Conservation (phyloP, 2,113 vertebrate genomes). For the Dromaius novaehollandiae region DNA sequence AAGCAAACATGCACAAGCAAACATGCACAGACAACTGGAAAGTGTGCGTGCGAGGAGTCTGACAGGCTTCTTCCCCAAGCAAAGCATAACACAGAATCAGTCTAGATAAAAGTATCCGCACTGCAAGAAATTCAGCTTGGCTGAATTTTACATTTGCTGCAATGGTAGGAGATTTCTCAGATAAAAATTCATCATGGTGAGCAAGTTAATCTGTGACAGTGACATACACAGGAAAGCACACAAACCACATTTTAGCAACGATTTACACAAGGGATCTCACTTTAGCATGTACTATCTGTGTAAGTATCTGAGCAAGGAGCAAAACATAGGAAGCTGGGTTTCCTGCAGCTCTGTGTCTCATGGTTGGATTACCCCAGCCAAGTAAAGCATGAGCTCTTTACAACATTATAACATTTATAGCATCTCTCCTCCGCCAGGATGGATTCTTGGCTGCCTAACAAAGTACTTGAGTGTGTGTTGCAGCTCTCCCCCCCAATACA, state of each 20-base stretch:
- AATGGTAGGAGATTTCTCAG: background rate
- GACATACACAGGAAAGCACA: background rate
- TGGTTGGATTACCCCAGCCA: background rate
- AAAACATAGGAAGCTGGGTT: background rate
- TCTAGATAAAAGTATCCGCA: background rate
- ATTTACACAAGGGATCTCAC: background rate
- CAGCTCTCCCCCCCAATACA: background rate
- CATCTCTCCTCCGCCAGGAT: background rate
- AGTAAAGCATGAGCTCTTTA: background rate
- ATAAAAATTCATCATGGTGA: background rate
- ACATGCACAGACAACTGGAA: background rate
- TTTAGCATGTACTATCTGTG: background rate
- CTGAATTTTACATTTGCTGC: background rate
- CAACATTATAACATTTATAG: background rate
- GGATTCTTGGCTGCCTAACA: background rate
- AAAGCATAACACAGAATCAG: background rate
- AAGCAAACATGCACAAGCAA: accelerated
- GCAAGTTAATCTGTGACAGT: background rate
- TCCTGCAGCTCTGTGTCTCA: background rate
- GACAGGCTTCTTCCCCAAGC: background rate
- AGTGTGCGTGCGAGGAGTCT: accelerated
- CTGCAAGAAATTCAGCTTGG: background rate
- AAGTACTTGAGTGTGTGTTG: accelerated
- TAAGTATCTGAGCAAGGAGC: background rate
- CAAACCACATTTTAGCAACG: background rate